A percentile compares a stretch with the other conserved stretches of the same genome.
These are phyloP conservation scores for Hydrolagus affinis DNA, from an alignment of 2,113 vertebrate species.

Conservation along the genomic window DNA sequence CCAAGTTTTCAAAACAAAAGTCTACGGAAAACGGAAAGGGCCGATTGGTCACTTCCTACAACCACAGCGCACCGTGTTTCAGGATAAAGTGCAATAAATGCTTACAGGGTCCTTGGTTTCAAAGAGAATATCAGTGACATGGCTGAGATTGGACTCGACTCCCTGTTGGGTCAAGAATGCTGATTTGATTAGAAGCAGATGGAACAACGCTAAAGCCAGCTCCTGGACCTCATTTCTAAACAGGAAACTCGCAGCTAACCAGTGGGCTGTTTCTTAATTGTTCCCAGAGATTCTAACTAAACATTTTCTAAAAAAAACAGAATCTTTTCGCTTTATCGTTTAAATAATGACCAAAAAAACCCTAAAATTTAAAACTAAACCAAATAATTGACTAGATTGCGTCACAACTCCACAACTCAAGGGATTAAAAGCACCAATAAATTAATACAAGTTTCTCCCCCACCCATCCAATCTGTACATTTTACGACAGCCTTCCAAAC, in stretches of 20 bases:
- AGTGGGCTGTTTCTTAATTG: slow-evolving; percentile 65
- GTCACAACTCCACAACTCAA: too few species aligned
- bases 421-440: too few species aligned
- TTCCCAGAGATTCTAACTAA: slow-evolving; percentile 58
- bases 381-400: not conserved
- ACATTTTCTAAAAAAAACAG: slow-evolving; percentile 31
- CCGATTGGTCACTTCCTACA: slow-evolving; percentile 31
- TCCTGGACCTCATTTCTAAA: slow-evolving; percentile 73
- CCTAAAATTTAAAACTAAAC: too few species aligned
- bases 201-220: slow-evolving; percentile 66
- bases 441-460: too few species aligned
- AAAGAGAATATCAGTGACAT: slow-evolving; percentile 54
- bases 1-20: slow-evolving; percentile 28
- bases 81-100: slow-evolving; percentile 35
- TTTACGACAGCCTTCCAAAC: too few species aligned
- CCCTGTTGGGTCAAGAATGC: slow-evolving; percentile 67
- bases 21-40: not conserved
- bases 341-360: not conserved
- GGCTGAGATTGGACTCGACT: slow-evolving; percentile 59
- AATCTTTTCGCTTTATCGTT: slow-evolving; percentile 1
- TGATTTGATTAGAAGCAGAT: slow-evolving; percentile 78
- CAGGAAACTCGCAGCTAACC: slow-evolving; percentile 73
- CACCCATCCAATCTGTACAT: too few species aligned
- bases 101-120: slow-evolving; percentile 43
- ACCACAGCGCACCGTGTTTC: slow-evolving; percentile 36